Conservation (phyloP, 2,888 invertebrate species). For the Strigamia transsilvanica region DNA sequence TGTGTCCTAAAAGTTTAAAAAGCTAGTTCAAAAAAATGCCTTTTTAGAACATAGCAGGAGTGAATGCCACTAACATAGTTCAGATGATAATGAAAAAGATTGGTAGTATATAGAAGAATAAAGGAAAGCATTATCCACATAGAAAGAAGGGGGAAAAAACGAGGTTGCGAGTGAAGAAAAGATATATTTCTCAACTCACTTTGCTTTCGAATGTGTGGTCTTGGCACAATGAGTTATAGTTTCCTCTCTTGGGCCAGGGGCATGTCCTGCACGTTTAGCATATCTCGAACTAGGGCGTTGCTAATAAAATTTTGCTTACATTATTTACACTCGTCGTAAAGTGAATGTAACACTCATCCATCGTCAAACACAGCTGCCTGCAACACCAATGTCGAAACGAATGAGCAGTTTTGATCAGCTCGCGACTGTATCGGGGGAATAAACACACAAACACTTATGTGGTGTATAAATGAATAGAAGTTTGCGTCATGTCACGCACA, state of each 20-base stretch:
- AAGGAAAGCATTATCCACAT: constrained; percentile 34
- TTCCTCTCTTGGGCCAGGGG: constrained; percentile 22
- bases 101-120: background rate
- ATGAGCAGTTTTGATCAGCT: constrained; percentile 37
- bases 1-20: background rate
- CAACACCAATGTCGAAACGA: constrained; percentile 23
- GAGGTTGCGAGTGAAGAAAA: background rate
- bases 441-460: constrained; percentile 27
- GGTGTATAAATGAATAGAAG: constrained; percentile 27
- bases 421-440: constrained; percentile 15
- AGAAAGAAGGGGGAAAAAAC: background rate
- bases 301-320: constrained; percentile 48
- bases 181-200: constrained; percentile 25
- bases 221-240: constrained; percentile 32
- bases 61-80: background rate
- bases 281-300: constrained; percentile 24
- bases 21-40: background rate
- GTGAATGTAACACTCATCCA: constrained; percentile 39
- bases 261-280: constrained; percentile 43
- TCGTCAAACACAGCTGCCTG: constrained; percentile 40
- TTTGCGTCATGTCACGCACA: constrained; percentile 37
- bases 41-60: background rate
- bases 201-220: constrained; percentile 36
- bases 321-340: constrained; percentile 46
- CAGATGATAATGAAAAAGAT: constrained; percentile 14